Base-by-base conservation (phyloP, 2,888 invertebrate genomes). In the Uropetala carovei region DNA sequence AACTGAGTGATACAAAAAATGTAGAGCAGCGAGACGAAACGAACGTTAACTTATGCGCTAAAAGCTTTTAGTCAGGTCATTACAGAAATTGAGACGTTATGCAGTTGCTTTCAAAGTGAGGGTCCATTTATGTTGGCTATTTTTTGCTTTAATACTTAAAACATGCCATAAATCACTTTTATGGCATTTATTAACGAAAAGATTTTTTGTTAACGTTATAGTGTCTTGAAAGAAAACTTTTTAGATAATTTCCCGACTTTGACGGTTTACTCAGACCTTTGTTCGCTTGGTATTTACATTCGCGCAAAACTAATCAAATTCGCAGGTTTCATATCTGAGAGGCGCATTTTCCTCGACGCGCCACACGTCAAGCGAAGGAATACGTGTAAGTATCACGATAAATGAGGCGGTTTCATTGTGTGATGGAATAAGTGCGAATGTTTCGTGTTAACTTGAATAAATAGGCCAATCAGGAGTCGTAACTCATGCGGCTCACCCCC, bases 361-460 rank as follows among this genome's bases (percentile, higher is more conserved):
- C 27, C 27, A 10, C 4, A 27, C 75, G 22, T 75, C 75, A 27
- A 18, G 7, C 22, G 27, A 75, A 75, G 13, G 11, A 75, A 75
- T 27, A 14, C 43, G 5, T 43, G 43, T 43, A 43, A 27, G 9
- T n/a, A 18, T 5, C 75, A 27, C 75, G 22, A 75, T 75, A 75
- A 75, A 75, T 27, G 75, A 68, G 68, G n/a, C 68, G 10, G n/a
- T 68, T 16, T 14, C n/a, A 16, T 64, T 64, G 27, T 27, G 75
- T 75, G 75, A 75, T 75, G 75, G 75, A 75, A 75, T 75, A 27
- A 75, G 75, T 75, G 75, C 75, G 27, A 75, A 75, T 75, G 75
- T 75, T 75, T 75, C 75, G 27, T 75, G 22, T 27, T 68, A 68
- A 22, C 68, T 68, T 75, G 75, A 27, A 75, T 75, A 75, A 75